phyloP scores from a whole-genome alignment of 2,797 vertebrate species.

The Pempheris klunzingeri region DNA sequence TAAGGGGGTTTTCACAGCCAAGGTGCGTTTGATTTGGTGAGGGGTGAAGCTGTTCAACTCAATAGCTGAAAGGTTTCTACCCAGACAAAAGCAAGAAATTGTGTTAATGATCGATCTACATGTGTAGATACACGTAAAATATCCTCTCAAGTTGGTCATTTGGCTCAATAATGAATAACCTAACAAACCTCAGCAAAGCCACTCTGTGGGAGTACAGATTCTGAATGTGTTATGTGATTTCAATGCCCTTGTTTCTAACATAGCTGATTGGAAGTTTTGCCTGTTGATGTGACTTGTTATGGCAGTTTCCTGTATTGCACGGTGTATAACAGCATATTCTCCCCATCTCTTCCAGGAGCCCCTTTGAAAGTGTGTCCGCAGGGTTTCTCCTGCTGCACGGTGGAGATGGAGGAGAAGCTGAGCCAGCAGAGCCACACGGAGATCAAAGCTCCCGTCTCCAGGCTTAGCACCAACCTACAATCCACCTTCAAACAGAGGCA shows the following conservation, averaged over 20 bases:
- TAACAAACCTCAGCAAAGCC: neutral
- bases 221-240: neutral
- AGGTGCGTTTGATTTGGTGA: slow-evolving; percentile 57
- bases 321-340: neutral
- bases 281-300: neutral
- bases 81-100: neutral
- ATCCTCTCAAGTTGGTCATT: neutral
- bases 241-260: neutral
- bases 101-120: neutral
- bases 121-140: slow-evolving; percentile 9
- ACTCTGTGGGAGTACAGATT: neutral
- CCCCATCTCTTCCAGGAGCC: slow-evolving; percentile 85
- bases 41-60: slow-evolving; percentile 41
- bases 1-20: slow-evolving; percentile 53
- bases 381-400: slow-evolving; percentile 95
- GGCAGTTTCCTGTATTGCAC: neutral
- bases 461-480: slow-evolving; percentile 91
- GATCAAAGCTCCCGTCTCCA: slow-evolving; percentile 90
- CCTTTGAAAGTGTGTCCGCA: slow-evolving; percentile 95
- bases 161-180: neutral
- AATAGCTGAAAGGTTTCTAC: slow-evolving; percentile 2
- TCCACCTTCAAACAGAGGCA: slow-evolving; percentile 92
- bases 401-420: slow-evolving; percentile 98
- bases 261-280: neutral
- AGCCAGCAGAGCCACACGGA: slow-evolving; percentile 93